Evolutionary conservation across 1,140 invertebrate genomes (phyloP).

Genomic region (Panagrolaimus sp.): DNA sequence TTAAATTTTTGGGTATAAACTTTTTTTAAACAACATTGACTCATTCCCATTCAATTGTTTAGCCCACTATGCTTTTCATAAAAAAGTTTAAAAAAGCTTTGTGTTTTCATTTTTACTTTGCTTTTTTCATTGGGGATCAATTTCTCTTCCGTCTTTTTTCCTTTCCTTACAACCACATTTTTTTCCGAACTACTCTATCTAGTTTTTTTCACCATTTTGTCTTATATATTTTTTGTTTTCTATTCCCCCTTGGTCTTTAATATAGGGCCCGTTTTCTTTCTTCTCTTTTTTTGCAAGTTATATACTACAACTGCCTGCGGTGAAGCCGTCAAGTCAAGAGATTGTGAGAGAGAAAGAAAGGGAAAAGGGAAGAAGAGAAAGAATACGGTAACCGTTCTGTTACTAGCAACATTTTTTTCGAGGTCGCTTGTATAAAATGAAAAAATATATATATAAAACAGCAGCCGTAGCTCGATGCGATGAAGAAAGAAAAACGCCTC

Average conservation of each 20-base stretch:
- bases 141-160: slow-evolving; percentile 4
- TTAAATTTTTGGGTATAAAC: too few relatives aligned
- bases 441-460: background rate
- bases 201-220: background rate
- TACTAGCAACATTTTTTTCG: slow-evolving; percentile 7
- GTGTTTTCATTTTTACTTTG: slow-evolving; percentile 13
- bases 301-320: slow-evolving; percentile 2
- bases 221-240: background rate
- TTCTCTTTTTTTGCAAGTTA: background rate
- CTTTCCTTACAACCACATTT: background rate
- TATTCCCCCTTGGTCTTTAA: slow-evolving; percentile 10
- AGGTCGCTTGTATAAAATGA: slow-evolving; percentile 7
- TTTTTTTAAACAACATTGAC: too few relatives aligned
- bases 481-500: slow-evolving; percentile 10
- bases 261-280: slow-evolving; percentile 10
- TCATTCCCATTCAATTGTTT: too few relatives aligned
- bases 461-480: too few relatives aligned
- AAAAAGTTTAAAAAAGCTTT: background rate
- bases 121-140: slow-evolving; percentile 14
- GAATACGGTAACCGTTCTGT: background rate
- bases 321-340: background rate
- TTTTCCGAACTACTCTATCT: background rate
- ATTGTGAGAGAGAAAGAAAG: background rate
- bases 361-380: background rate
- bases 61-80: too few relatives aligned